Evolutionary conservation across 1,140 invertebrate genomes (phyloP), one percentile per base, ranked within the genome.

Genomic region (Pristionchus pacificus): DNA sequence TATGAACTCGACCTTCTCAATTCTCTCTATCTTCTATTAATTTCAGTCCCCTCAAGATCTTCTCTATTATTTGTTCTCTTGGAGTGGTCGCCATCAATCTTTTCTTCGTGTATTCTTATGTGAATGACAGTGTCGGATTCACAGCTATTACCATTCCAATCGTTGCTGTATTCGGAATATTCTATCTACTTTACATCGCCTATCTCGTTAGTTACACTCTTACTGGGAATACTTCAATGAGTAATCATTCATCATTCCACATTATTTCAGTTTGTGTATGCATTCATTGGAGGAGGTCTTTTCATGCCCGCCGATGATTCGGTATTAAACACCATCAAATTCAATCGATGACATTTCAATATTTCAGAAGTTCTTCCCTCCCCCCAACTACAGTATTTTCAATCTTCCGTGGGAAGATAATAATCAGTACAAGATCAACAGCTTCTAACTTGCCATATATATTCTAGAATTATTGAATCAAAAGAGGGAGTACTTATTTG

Each of bases 101-200:
- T 33, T 93, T 89, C 81, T 92, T 93, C 84, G 90, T 93, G 1
- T 84, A 88, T 25, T 84, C 86, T 28, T 90, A 88, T 75, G 87
- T 91, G 0, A 80, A 87, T 14, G 76, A 85, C 1, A 79, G 85
- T 25, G 73, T 89, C 38, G 68, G 74, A 15, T 65, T 32, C 32
- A 55, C 60, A 32, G 85, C 88, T 1, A 73, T 85, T 58, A 77
- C 84, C 33, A 87, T 89, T 88, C 84, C 85, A 73, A 74, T 86
- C 73, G 87, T 88, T 65, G 76, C 88, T 0, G 68, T 85, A 30
- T 86, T 91, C 33, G 87, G 87, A 6, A 75, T 89, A 58, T 84
- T 89, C 55, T 92, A 92, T 82, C 82, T 92, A 30, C 61, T 88
- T 1, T 90, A 92, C 79, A 89, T 91, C 78, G 68, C 88, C 27